A percentile compares a stretch with the other conserved stretches of the same genome.
Conservation (phyloP, 2,888 invertebrate genomes). For the Tipula helvola region DNA sequence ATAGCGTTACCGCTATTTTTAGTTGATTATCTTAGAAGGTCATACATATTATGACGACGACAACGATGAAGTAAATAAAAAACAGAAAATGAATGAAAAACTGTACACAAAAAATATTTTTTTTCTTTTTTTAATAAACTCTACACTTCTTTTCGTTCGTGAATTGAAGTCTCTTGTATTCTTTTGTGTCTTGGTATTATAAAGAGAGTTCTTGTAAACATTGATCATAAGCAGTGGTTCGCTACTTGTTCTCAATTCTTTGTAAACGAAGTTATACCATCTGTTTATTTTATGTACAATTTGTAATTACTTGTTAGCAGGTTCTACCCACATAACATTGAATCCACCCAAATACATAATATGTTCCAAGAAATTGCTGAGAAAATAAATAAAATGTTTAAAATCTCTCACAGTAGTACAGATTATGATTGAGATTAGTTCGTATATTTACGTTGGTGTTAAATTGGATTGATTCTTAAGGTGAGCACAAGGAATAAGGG, state of each 20-base stretch:
- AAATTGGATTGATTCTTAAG: background rate
- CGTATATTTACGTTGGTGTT: background rate
- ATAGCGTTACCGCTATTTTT: slow-evolving; percentile 4
- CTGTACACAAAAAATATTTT: background rate
- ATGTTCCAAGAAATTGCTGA: background rate
- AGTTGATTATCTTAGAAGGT: slow-evolving; percentile 4
- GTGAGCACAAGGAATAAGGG: background rate
- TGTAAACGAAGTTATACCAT: background rate
- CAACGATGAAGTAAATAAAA: background rate
- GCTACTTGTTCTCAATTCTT: background rate
- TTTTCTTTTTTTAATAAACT: background rate
- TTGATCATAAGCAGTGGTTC: background rate
- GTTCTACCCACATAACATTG: background rate
- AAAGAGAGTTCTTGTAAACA: background rate
- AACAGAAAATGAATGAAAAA: background rate
- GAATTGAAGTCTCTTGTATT: background rate
- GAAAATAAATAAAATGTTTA: background rate
- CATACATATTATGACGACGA: background rate
- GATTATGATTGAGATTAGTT: background rate
- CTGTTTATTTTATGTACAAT: background rate
- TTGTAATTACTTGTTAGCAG: background rate
- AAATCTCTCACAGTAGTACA: background rate
- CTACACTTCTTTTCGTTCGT: background rate
- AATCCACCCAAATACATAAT: background rate
- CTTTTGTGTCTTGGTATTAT: background rate